Evolutionary conservation across 2,113 vertebrate genomes (phyloP), one percentile per base, ranked within the genome.

Genomic region (Xiphophorus couchianus): DNA sequence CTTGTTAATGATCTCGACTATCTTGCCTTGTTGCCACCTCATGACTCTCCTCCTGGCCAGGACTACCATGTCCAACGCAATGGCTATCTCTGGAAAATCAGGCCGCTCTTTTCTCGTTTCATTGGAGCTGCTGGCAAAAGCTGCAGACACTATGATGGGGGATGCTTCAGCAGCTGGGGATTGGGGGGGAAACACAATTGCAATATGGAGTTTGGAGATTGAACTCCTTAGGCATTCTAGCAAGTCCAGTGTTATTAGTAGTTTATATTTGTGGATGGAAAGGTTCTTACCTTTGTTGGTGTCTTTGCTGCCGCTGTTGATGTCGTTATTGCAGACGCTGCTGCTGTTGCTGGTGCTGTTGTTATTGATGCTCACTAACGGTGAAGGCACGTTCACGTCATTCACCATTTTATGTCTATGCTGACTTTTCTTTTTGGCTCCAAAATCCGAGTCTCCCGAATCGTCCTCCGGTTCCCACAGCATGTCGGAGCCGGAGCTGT

Each of bases 11-110:
- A 97, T 96, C 4, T 96, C 96, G 11, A 96, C 92, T 27, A 98
- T 89, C 1, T 93, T 96, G 8, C 96, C 97, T 22, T 93, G 95
- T 84, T 97, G 95, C 97, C 97, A 99, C 0, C 94, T 95, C 84
- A 96, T 96, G 19, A 95, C 94, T 76, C 93, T 94, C 81, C 94
- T 96, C 81, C 95, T 96, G 73, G 96, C 97, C 76, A 98, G 86
- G 74, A 98, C 95, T 2, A 86, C 91, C 95, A 96, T 96, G 72
- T 92, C 93, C 28, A 97, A 92, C 0, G 83, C 84, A 31, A 99
- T 85, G 33, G 96, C 95, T 0, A 94, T 92, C 0, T 97, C 96
- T 0, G 93, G 94, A 86, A 94, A 93, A 65, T 95, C 73, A 3
- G 78, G 69, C n/a, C 66, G 54, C 2, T 37, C 19, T 17, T 67